phyloP scores from a whole-genome alignment of 2,888 invertebrate species.

The Caenorhabditis parvicauda region DNA sequence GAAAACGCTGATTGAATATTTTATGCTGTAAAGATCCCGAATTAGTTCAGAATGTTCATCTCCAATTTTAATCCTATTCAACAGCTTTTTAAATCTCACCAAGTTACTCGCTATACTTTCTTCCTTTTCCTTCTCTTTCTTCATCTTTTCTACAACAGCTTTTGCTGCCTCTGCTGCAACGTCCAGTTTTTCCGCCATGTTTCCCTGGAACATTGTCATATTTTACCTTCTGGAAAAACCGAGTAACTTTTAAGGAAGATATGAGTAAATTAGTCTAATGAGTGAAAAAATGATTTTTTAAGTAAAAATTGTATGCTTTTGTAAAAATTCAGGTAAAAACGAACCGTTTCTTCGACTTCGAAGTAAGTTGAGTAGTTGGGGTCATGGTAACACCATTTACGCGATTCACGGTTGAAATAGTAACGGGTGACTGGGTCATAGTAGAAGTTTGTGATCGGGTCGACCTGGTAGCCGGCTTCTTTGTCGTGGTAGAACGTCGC shows the following conservation, averaged over 20 bases:
- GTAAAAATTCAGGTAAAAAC: no score
- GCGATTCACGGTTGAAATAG: constrained; percentile 87
- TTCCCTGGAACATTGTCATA: no score
- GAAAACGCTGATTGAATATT: no score
- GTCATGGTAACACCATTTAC: constrained; percentile 94
- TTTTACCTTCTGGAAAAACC: no score
- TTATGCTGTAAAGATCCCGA: neutral
- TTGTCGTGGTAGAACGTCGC: constrained; percentile 89
- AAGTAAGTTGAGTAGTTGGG: constrained; percentile 63
- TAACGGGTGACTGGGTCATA: constrained; percentile 80
- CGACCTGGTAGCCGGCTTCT: constrained; percentile 91
- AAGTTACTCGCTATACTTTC: neutral
- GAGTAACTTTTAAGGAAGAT: no score
- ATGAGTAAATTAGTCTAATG: no score
- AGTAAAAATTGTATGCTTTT: no score
- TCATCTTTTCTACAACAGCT: constrained; percentile 2
- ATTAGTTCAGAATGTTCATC: no score
- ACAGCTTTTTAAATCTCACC: neutral
- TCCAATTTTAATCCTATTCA: no score
- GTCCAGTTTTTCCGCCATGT: no score
- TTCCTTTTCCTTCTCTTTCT: constrained; percentile 9
- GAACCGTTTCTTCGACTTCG: constrained; percentile 25
- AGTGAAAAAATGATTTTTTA: no score
- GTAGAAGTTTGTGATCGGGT: constrained; percentile 85
- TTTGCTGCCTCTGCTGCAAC: no score